Base-by-base conservation (phyloP, 2,888 invertebrate species). In the Elgonia sp. region DNA sequence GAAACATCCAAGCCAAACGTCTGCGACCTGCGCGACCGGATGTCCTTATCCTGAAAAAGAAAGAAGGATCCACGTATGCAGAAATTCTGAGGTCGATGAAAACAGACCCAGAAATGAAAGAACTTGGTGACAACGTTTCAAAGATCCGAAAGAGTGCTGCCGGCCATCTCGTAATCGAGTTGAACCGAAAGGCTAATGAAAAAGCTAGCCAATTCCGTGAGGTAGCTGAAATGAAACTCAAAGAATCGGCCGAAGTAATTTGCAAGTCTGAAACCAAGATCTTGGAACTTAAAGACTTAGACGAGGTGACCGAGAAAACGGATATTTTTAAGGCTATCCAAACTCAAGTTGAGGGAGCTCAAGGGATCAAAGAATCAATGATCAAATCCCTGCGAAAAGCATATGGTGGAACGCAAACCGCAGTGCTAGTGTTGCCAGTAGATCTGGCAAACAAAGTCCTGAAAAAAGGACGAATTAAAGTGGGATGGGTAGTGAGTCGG, bases 261-360 rank as follows among this genome's bases (percentile, higher is more conserved):
- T 29, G 75, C 6, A 60, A 21, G 16, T 40, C n/a, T 0, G 63
- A 77, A 7, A 63, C 20, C 4, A 65, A 0, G 12, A 21, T 21
- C 3, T 16, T 89, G 0, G 85, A 89, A 16, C 60, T 89, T 12
- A 84, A 62, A 21, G 86, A 88, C 76, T 77, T 89, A 0, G 87
- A 84, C 55, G 81, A 88, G 57, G 16, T 42, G 0, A 90, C 88
- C 5, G 84, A 80, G 9, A 77, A 69, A 12, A 75, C 63, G 4
- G 89, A 89, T 2, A 65, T 87, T 29, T 7, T 6, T 4, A 37
- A 76, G 12, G 83, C 80, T 0, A 46, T 79, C 10, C 39, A 16
- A 0, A 20, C 1, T 7, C 53, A 67, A 37, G 14, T 77, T 75
- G 75, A 2, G 5, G 5, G 3, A 29, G 29, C 1, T 3, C 29